These are phyloP conservation scores for Troilus luridus DNA, from an alignment of 2,888 invertebrate genomes.

Conservation along the genomic window DNA sequence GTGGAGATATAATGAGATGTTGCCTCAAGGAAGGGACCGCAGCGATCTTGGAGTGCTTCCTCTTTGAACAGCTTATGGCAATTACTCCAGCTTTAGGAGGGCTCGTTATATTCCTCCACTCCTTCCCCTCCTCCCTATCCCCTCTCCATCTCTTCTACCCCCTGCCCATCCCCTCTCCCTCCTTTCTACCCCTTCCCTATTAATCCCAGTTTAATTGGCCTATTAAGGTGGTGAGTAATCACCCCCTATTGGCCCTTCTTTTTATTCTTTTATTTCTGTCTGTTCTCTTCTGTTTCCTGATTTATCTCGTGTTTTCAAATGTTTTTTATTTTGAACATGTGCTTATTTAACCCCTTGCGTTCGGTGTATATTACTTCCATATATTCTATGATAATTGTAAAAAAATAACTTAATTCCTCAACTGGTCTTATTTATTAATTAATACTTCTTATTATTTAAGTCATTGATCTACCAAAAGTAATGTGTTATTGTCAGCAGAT, in stretches of 20 bases:
- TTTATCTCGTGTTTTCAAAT: background rate
- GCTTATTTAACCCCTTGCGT: background rate
- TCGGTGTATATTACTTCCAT: background rate
- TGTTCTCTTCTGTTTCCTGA: conserved; percentile 1
- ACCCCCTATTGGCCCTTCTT: conserved; percentile 45
- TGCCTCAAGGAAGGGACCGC: conserved; percentile 27
- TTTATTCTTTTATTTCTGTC: conserved; percentile 50
- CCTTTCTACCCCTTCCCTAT: conserved; percentile 44
- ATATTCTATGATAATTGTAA: background rate
- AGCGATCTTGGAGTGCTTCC: conserved; percentile 41
- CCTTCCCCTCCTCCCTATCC: background rate
- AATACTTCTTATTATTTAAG: no score
- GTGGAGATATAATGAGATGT: conserved; percentile 16
- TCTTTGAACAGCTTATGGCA: conserved; percentile 62
- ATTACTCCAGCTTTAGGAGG: conserved; percentile 61
- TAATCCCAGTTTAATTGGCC: conserved; percentile 62
- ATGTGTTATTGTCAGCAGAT: no score
- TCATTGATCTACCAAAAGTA: no score
- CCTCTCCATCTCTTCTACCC: conserved; percentile 25
- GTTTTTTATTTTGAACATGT: background rate
- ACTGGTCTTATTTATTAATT: no score
- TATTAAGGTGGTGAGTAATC: conserved; percentile 59
- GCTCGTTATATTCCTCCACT: conserved; percentile 59
- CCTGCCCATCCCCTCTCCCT: conserved; percentile 29
- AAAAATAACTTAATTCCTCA: no score